phyloP scores from a whole-genome alignment of 2,797 vertebrate species.

The Xiphorhynchus erythropygius region DNA sequence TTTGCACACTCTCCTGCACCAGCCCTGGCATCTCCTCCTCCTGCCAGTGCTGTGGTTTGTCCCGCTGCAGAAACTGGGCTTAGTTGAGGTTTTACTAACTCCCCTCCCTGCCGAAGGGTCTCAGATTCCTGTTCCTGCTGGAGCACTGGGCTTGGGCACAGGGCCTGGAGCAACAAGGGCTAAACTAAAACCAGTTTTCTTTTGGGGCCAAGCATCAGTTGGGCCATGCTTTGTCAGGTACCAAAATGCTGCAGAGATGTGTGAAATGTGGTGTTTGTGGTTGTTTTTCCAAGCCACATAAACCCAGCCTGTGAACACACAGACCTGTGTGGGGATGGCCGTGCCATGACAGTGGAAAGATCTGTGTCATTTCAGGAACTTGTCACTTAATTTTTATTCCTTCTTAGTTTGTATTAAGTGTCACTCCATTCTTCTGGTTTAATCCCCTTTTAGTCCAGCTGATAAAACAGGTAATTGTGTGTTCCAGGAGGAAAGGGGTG shows the following conservation, averaged over 20 bases:
- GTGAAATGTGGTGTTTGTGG: not conserved
- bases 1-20: not conserved
- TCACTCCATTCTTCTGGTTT: not conserved
- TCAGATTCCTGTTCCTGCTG: not conserved
- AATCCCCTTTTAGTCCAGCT: not conserved
- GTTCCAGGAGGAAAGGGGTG: not conserved
- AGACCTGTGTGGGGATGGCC: not conserved
- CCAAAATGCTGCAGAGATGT: accelerated
- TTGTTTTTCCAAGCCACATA: not conserved
- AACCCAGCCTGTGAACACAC: accelerated
- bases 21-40: not conserved
- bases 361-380: not conserved
- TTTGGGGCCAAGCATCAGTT: not conserved
- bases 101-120: not conserved
- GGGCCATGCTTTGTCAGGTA: not conserved
- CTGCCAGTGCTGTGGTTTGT: not conserved
- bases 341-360: not conserved
- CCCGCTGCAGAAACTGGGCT: not conserved
- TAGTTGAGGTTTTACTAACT: not conserved
- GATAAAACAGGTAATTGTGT: not conserved
- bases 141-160: accelerated
- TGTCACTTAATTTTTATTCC: not conserved
- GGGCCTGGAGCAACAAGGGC: not conserved
- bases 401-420: not conserved
- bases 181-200: not conserved